Percentiles rank a stretch among this genome's conserved stretches.
Conservation (phyloP, 2,113 vertebrate species). For the Dromaius novaehollandiae region DNA sequence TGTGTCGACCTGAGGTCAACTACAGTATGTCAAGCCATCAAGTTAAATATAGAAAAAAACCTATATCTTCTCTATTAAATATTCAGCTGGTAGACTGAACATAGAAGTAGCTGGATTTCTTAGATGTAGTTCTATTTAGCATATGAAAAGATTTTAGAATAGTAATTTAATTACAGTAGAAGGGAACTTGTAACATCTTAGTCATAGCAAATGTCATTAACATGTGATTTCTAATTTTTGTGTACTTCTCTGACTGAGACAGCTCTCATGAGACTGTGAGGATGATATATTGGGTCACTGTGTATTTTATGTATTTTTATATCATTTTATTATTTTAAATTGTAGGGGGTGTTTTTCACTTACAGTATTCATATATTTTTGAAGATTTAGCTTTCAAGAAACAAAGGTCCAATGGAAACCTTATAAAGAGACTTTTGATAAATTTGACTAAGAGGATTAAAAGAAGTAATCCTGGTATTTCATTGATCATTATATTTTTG, state of each 20-base stretch:
- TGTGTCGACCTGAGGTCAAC: slow-evolving; percentile 79
- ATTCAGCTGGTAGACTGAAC: neutral
- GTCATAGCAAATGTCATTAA: neutral
- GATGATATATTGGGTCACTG: neutral
- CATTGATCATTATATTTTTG: neutral
- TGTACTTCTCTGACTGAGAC: neutral
- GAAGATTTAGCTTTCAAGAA: neutral
- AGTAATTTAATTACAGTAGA: neutral
- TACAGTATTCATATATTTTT: neutral
- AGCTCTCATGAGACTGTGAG: slow-evolving; percentile 46
- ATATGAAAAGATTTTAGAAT: neutral
- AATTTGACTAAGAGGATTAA: neutral
- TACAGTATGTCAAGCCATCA: slow-evolving; percentile 83
- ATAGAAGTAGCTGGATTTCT: slow-evolving; percentile 35
- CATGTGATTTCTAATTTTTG: neutral
- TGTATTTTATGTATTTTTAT: neutral
- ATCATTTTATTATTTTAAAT: neutral
- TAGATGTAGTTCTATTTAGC: slow-evolving; percentile 1
- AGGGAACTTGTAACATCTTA: neutral
- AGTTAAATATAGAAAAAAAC: slow-evolving; percentile 70
- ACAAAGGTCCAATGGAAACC: neutral
- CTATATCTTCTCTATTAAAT: neutral
- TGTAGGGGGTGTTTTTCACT: neutral
- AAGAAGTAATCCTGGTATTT: neutral
- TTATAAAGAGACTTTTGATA: neutral